Evolutionary conservation across 2,797 vertebrate species (phyloP), one percentile per base, ranked within the genome.

Genomic region (Esox lucius): DNA sequence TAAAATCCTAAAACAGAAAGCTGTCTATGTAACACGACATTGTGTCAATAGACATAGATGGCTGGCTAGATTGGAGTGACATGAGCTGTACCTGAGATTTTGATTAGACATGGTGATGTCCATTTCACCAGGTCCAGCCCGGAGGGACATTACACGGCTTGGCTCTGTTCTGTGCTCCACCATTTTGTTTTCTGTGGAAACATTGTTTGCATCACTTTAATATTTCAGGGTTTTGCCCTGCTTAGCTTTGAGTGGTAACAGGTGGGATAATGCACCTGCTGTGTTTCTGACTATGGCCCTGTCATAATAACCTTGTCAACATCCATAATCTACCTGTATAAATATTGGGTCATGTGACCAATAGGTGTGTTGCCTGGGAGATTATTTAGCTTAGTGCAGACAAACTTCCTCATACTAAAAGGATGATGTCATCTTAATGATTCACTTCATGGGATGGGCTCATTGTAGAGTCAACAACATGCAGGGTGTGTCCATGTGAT

Each of bases 51-150:
- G 17, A 35, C 1, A 46, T 46, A 70, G 19, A 35, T 33, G 65
- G 22, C 5, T 31, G 24, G 24, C n/a, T 62, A 62, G 65, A 67
- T 16, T 9, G 1, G 7, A 2, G 33, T 39, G 16, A 17, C 1
- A 11, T 35, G 12, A 11, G 51, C 68, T 39, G 4, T 91, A 94
- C 93, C 94, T 94, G 84, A 88, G 78, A 76, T 84, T 87, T 35
- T 76, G 17, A 13, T 87, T 83, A 13, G 78, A 81, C 78, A 75
- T 67, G 74, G 49, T 46, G 28, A 77, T 39, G 76, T 85, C 86
- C 75, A 83, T 87, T 81, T 88, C 91, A 56, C 85, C 88, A 92
- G 90, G 92, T 88, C 93, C 93, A 92, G 93, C 92, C 93, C 89
- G 92, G 88, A 88, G 83, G 78, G 81, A 84, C 19, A 85, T 80